These are phyloP conservation scores for Sarcophaga peregrina DNA, from an alignment of 1,140 invertebrate species.

Conservation along the genomic window DNA sequence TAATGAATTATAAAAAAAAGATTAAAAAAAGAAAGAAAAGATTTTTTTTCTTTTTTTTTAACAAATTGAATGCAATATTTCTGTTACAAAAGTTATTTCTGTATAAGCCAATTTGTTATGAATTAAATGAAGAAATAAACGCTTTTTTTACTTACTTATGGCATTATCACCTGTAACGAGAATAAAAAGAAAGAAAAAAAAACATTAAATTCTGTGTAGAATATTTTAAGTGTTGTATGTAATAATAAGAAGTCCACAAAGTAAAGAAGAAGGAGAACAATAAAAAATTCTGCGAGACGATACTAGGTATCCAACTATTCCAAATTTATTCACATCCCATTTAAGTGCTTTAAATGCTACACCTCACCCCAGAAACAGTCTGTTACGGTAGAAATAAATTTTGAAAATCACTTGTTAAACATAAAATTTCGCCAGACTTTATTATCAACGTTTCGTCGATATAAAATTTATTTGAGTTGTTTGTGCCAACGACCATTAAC, in stretches of 20 bases:
- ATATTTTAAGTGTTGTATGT: not conserved
- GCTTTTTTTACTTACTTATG: constrained; percentile 61
- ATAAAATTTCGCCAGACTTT: constrained; percentile 36
- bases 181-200: constrained; percentile 37
- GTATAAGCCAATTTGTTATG: constrained; percentile 56
- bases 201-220: constrained; percentile 24
- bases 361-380: no score
- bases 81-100: constrained; percentile 44
- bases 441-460: constrained; percentile 26
- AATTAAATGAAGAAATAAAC: constrained; percentile 46
- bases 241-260: no score
- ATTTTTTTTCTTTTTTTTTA: no score
- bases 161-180: constrained; percentile 63
- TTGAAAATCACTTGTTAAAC: not conserved
- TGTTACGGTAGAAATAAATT: not conserved
- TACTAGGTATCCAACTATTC: not conserved
- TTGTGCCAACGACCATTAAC: not conserved
- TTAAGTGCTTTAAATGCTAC: not conserved
- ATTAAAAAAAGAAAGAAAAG: not conserved
- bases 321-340: not conserved
- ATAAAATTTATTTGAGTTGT: constrained; percentile 4
- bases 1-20: constrained; percentile 13
- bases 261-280: no score
- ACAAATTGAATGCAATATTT: constrained; percentile 58
- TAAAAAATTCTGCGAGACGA: constrained; percentile 7